Base-by-base conservation (phyloP, 1,140 invertebrate species). In the Diabrotica virgifera region DNA sequence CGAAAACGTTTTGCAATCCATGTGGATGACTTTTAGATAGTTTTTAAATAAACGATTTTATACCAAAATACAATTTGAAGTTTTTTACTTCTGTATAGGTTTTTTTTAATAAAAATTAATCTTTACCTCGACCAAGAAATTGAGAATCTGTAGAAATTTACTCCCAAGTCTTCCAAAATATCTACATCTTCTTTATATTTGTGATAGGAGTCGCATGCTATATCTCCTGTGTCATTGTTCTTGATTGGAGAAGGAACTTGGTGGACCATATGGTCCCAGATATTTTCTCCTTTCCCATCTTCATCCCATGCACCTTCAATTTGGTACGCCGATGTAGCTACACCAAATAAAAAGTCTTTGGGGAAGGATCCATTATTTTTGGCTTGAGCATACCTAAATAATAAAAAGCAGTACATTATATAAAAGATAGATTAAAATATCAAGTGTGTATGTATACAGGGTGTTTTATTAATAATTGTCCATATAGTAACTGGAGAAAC, bases 261-360 rank as follows among this genome's bases (percentile, higher is more conserved):
- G 64, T 86, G 84, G 2, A 81, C 74, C 65, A 82, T 84, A 13
- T 78, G 81, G 74, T 88, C 86, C 85, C 84, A 85, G 70, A 82
- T 82, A 67, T 78, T 82, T 71, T 81, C 80, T 9, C 81, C 79
- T 70, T 77, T 76, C 35, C 76, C 78, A 66, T 74, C 69, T 56
- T 35, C 71, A 64, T 79, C 77, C 80, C 80, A 81, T 24, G 62
- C 78, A 53, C 80, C 80, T 73, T 80, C 80, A n/a, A 77, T 74
- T 70, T 81, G 80, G 65, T 79, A 79, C 0, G 77, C 65, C 0
- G 79, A 70, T 7, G 58, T 76, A 65, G 35, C 74, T 63, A 60
- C 69, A 12, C 37, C 78, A 71, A 72, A 78, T 46, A 46, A 46
- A 46, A 46, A 46, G n/a, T 8, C n/a, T 10, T 46, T 6, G 6